These are phyloP conservation scores for Sinocyclocheilus anshuiensis DNA, from an alignment of 2,113 vertebrate species.

Conservation along the genomic window DNA sequence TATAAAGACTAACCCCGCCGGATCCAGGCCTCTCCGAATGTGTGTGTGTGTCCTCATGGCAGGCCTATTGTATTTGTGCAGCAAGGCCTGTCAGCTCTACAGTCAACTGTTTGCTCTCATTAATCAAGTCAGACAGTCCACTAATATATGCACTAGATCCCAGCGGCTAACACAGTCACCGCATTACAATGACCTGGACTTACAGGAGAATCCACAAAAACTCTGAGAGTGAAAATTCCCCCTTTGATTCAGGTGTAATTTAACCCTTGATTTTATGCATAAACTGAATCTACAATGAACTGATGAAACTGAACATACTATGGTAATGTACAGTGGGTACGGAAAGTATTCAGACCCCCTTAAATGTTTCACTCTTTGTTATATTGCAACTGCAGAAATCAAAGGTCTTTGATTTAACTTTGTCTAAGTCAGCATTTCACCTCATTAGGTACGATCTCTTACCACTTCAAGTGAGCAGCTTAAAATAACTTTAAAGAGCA, in stretches of 20 bases:
- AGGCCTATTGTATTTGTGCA: slow-evolving; percentile 63
- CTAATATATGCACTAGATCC: slow-evolving; percentile 62
- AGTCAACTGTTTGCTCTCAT: slow-evolving; percentile 67
- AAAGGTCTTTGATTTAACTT: neutral
- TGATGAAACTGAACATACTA: neutral
- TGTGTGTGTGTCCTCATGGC: slow-evolving; percentile 16
- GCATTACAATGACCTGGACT: slow-evolving; percentile 23
- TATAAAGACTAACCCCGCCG: slow-evolving; percentile 50
- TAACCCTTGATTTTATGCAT: neutral
- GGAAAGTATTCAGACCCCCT: too few species aligned
- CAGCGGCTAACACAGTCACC: slow-evolving; percentile 54
- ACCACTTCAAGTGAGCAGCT: neutral
- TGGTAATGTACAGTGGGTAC: neutral
- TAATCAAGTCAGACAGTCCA: slow-evolving; percentile 66
- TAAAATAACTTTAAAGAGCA: neutral
- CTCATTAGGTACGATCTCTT: neutral
- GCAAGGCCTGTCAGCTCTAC: slow-evolving; percentile 56
- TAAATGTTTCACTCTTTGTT: too few species aligned
- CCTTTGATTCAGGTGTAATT: neutral
- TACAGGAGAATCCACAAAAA: slow-evolving; percentile 1
- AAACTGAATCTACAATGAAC: neutral
- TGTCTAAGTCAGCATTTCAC: neutral
- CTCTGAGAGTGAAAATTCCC: neutral
- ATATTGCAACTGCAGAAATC: neutral
- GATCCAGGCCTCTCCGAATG: slow-evolving; percentile 29